Evolutionary conservation across 2,113 vertebrate genomes (phyloP).

Genomic region (Vombatus ursinus): DNA sequence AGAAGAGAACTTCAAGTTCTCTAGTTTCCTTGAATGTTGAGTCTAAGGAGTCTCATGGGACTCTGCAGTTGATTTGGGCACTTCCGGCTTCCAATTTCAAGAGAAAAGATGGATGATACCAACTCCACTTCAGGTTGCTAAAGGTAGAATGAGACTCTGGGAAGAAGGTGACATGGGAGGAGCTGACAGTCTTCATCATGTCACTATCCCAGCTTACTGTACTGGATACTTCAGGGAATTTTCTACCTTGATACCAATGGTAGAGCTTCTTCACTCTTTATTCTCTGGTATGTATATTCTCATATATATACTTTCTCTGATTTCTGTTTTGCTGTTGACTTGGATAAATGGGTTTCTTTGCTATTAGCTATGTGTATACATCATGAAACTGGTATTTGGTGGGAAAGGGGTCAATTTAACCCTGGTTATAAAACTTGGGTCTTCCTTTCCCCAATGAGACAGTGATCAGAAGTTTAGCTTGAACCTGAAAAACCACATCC

Average conservation of each 20-base stretch:
- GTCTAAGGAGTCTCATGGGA: neutral
- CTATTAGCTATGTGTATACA: neutral
- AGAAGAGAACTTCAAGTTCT: no score
- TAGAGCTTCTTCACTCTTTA: neutral
- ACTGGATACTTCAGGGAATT: neutral
- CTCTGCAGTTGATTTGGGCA: neutral
- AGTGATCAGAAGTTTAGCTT: neutral
- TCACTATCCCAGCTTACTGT: neutral
- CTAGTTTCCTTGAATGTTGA: neutral
- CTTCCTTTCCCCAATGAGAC: neutral
- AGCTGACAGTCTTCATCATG: neutral
- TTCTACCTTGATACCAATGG: neutral
- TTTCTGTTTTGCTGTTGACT: neutral
- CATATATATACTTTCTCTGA: neutral
- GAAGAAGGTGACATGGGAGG: neutral
- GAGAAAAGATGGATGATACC: neutral
- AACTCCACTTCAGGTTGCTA: neutral
- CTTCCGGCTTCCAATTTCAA: neutral
- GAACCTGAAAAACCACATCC: neutral
- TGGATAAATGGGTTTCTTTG: neutral
- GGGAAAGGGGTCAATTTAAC: neutral
- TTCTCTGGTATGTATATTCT: neutral
- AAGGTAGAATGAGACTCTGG: neutral
- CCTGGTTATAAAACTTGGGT: neutral
- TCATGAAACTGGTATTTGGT: neutral